These are phyloP conservation scores for Dasypus novemcinctus DNA, from an alignment of 2,113 vertebrate species.

Conservation along the genomic window DNA sequence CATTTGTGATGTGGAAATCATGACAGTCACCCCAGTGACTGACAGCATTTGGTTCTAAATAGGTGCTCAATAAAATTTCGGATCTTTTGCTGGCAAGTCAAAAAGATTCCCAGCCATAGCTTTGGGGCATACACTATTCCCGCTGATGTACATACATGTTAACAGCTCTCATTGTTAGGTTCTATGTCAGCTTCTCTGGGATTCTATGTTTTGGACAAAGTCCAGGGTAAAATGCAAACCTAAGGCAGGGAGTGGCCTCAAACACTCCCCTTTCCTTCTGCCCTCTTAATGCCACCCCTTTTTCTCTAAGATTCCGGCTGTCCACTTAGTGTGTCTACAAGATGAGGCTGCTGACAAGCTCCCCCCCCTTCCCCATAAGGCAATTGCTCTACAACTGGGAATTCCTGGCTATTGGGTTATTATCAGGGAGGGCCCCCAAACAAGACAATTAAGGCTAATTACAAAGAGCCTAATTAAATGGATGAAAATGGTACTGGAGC, in stretches of 20 bases:
- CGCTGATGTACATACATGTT: not conserved
- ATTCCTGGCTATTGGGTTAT: conserved; percentile 73
- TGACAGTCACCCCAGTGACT: not conserved
- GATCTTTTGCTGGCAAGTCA: not conserved
- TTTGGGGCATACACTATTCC: not conserved
- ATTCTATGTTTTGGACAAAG: conserved; percentile 25
- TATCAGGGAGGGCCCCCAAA: conserved; percentile 78
- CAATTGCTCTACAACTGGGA: conserved; percentile 71
- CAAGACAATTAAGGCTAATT: conserved; percentile 82
- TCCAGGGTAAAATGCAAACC: conserved; percentile 28
- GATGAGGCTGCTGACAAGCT: conserved; percentile 44
- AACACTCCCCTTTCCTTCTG: not conserved
- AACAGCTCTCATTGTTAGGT: not conserved
- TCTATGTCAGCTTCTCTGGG: not conserved
- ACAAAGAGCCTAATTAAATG: conserved; percentile 85
- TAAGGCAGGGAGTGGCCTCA: not conserved
- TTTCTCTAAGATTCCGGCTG: not conserved
- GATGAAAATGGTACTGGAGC: conserved; percentile 81
- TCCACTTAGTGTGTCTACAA: conserved; percentile 34
- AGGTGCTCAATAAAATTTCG: not conserved
- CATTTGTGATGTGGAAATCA: not conserved
- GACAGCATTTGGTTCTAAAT: not conserved
- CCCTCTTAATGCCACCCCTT: not conserved
- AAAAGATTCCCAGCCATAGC: not conserved
- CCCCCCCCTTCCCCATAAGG: not conserved